Base-by-base conservation (phyloP, 2,888 invertebrate genomes). In the Nomada lathburiana region DNA sequence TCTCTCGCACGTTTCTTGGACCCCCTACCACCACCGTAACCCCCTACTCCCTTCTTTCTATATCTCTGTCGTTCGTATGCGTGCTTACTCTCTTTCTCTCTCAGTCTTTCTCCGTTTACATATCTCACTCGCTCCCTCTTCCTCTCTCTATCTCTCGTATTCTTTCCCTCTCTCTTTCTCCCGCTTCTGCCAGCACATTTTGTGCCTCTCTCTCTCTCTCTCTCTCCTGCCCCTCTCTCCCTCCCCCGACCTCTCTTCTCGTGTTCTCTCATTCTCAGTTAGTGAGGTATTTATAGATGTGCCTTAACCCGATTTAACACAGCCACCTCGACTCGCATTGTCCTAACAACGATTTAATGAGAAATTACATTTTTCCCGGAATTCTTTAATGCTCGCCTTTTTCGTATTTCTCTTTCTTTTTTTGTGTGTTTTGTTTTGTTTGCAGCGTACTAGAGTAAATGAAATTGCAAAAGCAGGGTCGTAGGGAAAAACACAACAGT, bases 251-350 rank as follows among this genome's bases (percentile, higher is more conserved):
- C 81, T 73, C 70, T 79, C 65, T 71, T 85, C 82, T 80, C 82
- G 59, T 80, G 79, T 82, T 72, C 86, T 78, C 86, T 84, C 85
- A 82, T 85, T 90, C 89, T 89, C 86, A 88, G 89, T 91, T 88
- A 86, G 90, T 84, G 86, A 88, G 89, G 91, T 93, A 93, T 93
- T 93, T 93, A 92, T 93, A 93, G 93, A 92, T 91, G 92, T 92
- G 93, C 92, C 93, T 93, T 92, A 93, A 93, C 92, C 92, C 93
- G 93, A 93, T 93, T 93, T 92, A 91, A 93, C 90, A 88, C 90
- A 91, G 91, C 90, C 88, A 91, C 90, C 87, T 86, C 87, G 78
- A 85, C 87, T 91, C 82, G 75, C 78, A 88, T 89, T 90, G 86
- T 91, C 84, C 86, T 86, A 85, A 90, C 89, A 72, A 87, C 80